These are phyloP conservation scores for Cylloceria caligata DNA, from an alignment of 2,888 invertebrate species.

Conservation along the genomic window DNA sequence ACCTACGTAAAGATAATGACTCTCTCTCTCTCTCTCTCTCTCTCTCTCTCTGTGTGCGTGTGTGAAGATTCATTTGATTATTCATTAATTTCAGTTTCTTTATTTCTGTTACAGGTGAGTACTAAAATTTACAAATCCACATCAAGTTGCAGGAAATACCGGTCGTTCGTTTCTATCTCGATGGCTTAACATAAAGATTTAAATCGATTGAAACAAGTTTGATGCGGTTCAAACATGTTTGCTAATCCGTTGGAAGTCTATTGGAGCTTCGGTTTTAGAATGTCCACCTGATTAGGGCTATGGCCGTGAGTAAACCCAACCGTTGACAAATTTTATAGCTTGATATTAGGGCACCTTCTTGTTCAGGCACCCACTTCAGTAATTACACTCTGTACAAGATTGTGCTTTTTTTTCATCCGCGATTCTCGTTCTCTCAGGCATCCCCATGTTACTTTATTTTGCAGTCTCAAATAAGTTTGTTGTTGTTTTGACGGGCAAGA, in stretches of 20 bases:
- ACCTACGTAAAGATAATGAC: too few relatives aligned
- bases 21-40: too few relatives aligned
- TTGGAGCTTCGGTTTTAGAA: background rate
- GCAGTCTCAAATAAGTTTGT: slow-evolving; percentile 26
- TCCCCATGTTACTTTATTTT: background rate
- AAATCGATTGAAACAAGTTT: background rate
- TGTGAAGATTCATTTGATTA: background rate
- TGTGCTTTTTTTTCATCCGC: background rate
- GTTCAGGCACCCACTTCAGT: background rate
- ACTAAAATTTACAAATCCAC: background rate
- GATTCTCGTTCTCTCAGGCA: background rate
- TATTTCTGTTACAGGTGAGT: too few relatives aligned
- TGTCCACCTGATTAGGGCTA: background rate
- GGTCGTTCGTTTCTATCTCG: background rate
- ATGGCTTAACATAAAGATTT: background rate
- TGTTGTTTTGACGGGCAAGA: slow-evolving; percentile 35
- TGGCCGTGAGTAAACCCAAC: background rate
- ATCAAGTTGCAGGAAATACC: background rate
- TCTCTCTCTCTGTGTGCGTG: too few relatives aligned
- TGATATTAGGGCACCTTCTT: background rate
- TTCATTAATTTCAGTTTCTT: background rate
- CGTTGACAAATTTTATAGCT: background rate
- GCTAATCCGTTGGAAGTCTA: background rate
- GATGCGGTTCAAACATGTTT: background rate
- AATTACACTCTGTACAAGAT: background rate